These are phyloP conservation scores for Drosophila prolongata DNA, from an alignment of 2,888 invertebrate genomes.

Conservation along the genomic window DNA sequence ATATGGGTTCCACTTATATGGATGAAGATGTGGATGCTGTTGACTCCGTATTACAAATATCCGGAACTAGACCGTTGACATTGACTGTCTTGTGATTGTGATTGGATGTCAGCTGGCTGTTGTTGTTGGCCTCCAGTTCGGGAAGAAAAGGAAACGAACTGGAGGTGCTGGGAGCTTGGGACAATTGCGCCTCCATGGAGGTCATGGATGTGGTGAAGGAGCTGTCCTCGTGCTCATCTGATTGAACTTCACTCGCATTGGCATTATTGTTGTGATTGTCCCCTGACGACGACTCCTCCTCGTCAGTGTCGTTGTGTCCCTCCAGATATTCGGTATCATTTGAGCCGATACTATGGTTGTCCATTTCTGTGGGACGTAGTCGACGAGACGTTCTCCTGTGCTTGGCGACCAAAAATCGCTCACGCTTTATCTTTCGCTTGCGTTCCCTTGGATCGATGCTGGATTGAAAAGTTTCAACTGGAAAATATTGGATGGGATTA, in stretches of 20 bases:
- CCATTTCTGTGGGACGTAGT: conserved; percentile 35
- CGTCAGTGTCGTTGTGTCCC: conserved; percentile 23
- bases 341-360: conserved; percentile 31
- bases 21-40: conserved; percentile 55
- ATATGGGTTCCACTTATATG: conserved; percentile 14
- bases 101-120: conserved; percentile 49
- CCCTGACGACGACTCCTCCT: conserved; percentile 4
- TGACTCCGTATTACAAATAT: conserved; percentile 47
- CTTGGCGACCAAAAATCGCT: conserved; percentile 49
- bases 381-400: conserved; percentile 35
- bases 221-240: conserved; percentile 21
- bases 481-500: background rate
- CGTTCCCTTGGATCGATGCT: conserved; percentile 48
- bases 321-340: conserved; percentile 50
- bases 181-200: conserved; percentile 69
- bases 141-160: conserved; percentile 47
- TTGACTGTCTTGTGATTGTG: conserved; percentile 48
- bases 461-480: conserved; percentile 54
- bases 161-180: conserved; percentile 69
- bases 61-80: conserved; percentile 34
- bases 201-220: conserved; percentile 56
- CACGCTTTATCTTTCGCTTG: conserved; percentile 56
- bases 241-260: conserved; percentile 17
- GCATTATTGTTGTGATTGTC: conserved; percentile 19
- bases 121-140: conserved; percentile 55